Base-by-base conservation (phyloP, 2,888 invertebrate species). In the Athetis lepigone region DNA sequence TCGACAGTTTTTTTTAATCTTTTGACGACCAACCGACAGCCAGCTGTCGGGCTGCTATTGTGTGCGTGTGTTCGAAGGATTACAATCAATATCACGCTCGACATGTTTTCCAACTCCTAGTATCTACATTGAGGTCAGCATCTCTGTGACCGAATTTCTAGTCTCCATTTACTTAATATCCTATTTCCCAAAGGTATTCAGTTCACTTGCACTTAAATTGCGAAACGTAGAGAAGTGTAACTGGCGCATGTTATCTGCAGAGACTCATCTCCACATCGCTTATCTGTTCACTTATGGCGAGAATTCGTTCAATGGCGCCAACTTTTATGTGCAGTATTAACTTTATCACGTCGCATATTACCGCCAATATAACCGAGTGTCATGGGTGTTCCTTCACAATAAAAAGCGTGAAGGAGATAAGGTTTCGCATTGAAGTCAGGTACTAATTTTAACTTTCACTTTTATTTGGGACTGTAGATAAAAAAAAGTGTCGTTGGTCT, bases 321-420 rank as follows among this genome's bases (percentile, higher is more conserved):
- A 58, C 62, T 57, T 71, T 73, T 62, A 73, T 47, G 54, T 36
- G 27, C n/a, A 27, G 25, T 56, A 56, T 71, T 60, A 66, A 66
- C 29, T 66, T 71, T 71, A 71, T 66, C 55, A 52, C 49, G 23
- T 49, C 23, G 7, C 51, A 19, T 56, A 60, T 60, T 52, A 56
- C 47, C 36, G 16, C 36, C 55, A 55, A 52, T 70, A 56, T 49
- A 52, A 69, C 62, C 29, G 51, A 19, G 11, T 52, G 25, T 50
- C 27, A 46, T 43, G 23, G 52, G 18, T 40, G 52, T 63, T 49
- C 54, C 40, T 36, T 40, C 49, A 25, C 49, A 50, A 50, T 36
- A 54, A 57, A 47, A 11, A 61, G 19, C 18, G 0, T 29, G 8
- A 21, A 27, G 40, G 36, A 46, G 19, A 55, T 55, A 11, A 54